These are phyloP conservation scores for Gasteruption jaculator DNA, from an alignment of 2,888 invertebrate species.

Conservation along the genomic window DNA sequence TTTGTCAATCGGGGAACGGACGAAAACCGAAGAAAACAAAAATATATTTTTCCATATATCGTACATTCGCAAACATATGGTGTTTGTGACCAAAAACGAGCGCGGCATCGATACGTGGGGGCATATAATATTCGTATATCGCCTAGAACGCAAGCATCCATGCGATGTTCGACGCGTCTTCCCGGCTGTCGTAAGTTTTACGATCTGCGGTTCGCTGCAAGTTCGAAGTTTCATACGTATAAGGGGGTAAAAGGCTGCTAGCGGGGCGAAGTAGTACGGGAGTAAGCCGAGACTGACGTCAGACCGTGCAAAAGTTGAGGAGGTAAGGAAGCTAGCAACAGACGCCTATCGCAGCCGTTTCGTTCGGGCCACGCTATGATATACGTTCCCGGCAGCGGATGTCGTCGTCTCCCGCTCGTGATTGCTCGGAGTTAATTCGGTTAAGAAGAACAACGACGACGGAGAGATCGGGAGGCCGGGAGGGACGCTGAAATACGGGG, in stretches of 20 bases:
- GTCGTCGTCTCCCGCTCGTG: conserved; percentile 29
- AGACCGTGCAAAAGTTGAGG: conserved; percentile 38
- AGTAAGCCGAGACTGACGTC: too few relatives aligned
- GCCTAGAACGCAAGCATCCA: too few relatives aligned
- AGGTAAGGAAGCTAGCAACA: conserved; percentile 29
- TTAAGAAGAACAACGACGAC: conserved; percentile 24
- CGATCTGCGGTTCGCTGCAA: conserved; percentile 34
- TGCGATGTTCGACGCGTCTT: conserved; percentile 18
- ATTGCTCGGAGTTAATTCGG: conserved; percentile 34
- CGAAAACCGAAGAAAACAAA: too few relatives aligned
- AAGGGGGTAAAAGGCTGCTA: conserved; percentile 27
- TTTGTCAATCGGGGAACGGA: too few relatives aligned
- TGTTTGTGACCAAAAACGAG: too few relatives aligned
- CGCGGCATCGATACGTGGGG: too few relatives aligned
- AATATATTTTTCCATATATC: too few relatives aligned
- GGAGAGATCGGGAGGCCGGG: conserved; percentile 20
- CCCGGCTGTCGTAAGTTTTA: conserved; percentile 37
- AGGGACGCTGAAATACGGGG: conserved; percentile 17
- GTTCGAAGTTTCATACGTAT: conserved; percentile 38
- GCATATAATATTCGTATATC: too few relatives aligned
- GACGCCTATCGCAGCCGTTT: too few relatives aligned
- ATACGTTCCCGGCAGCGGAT: conserved; percentile 17
- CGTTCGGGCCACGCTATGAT: too few relatives aligned
- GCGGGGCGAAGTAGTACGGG: conserved; percentile 27
- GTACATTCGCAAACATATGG: too few relatives aligned